phyloP scores from a whole-genome alignment of 2,113 vertebrate species.

The Globicephala melas region DNA sequence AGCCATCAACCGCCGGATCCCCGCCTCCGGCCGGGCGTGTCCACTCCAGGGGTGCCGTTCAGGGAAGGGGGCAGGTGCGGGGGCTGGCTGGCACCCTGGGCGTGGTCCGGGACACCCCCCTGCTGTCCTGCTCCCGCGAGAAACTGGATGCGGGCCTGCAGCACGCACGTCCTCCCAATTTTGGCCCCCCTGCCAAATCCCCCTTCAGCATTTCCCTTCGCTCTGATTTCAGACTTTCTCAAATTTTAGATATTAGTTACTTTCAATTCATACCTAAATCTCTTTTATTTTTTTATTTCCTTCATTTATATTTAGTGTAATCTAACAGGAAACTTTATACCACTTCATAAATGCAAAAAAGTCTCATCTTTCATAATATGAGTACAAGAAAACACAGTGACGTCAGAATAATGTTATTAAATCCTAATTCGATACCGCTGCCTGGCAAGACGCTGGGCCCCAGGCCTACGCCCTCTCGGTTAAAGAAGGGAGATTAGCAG shows the following conservation, averaged over 20 bases:
- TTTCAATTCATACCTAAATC: neutral
- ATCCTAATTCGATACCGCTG: neutral
- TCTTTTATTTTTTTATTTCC: neutral
- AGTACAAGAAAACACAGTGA: neutral
- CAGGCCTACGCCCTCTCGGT: neutral
- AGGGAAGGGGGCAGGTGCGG: neutral
- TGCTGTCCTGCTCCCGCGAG: accelerated
- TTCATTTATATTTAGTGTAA: neutral
- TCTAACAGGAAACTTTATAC: neutral
- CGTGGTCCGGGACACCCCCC: accelerated
- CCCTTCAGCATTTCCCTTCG: too few species aligned
- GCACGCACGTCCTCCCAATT: accelerated
- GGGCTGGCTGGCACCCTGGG: neutral
- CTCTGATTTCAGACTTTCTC: neutral
- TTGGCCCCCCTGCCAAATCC: too few species aligned
- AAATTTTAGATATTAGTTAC: neutral
- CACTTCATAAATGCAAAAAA: neutral
- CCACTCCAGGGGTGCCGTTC: neutral
- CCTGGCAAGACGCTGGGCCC: neutral
- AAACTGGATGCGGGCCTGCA: accelerated
- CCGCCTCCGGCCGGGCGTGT: neutral
- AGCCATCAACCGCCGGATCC: accelerated
- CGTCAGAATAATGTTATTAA: neutral
- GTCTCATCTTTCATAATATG: neutral
- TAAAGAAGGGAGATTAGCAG: neutral